Evolutionary conservation across 1,140 invertebrate genomes (phyloP).

Genomic region (Octopus sinensis): DNA sequence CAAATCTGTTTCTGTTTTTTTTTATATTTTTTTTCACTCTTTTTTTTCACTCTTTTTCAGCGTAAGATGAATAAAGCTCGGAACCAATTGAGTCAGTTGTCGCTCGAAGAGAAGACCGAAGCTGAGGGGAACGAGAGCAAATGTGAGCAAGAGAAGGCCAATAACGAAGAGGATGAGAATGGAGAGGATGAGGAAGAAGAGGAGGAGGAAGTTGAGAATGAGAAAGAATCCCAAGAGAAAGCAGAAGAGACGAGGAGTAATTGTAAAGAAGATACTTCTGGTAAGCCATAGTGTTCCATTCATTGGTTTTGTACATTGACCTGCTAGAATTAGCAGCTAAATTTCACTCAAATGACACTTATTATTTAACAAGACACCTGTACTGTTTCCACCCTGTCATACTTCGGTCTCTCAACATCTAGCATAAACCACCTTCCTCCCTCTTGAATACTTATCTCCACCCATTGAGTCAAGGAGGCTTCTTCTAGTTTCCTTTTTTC

Average conservation of each 20-base stretch:
- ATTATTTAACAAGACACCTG: too few relatives aligned
- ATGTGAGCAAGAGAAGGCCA: conserved; percentile 14
- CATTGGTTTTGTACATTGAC: not conserved
- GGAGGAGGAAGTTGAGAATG: conserved; percentile 30
- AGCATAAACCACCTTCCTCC: too few relatives aligned
- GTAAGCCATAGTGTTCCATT: conserved; percentile 22
- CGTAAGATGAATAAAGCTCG: not conserved
- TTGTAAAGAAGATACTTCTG: conserved; percentile 40
- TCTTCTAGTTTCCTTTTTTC: too few relatives aligned
- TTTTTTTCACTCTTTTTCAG: conserved; percentile 10
- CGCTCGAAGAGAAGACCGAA: not conserved
- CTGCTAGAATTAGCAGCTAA: too few relatives aligned
- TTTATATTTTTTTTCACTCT: not conserved
- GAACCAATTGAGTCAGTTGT: not conserved
- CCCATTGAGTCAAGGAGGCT: too few relatives aligned
- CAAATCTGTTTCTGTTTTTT: not conserved
- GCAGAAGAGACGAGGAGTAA: conserved; percentile 26
- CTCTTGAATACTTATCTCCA: too few relatives aligned
- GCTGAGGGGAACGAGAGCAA: conserved; percentile 35
- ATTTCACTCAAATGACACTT: too few relatives aligned
- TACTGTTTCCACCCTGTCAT: too few relatives aligned
- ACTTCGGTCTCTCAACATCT: too few relatives aligned
- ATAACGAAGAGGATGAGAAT: conserved; percentile 12
- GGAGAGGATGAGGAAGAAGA: conserved; percentile 24
- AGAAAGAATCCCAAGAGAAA: conserved; percentile 26